phyloP scores from a whole-genome alignment of 1,140 invertebrate genomes.

The Holotrichia oblita region DNA sequence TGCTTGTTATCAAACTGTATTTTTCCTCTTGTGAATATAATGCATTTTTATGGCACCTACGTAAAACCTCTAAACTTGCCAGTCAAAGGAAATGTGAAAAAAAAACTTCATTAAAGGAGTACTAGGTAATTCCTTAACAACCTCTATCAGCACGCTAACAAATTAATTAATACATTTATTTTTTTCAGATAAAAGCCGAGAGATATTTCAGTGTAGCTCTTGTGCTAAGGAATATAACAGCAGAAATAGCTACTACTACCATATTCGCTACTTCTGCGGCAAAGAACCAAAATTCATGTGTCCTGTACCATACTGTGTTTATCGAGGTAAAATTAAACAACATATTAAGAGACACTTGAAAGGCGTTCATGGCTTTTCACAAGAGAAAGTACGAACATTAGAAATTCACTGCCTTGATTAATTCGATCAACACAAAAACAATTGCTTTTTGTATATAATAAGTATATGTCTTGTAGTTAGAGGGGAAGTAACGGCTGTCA shows the following conservation, averaged over 20 bases:
- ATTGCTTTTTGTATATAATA: no score
- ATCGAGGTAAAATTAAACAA: conserved; percentile 39
- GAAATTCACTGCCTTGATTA: neutral
- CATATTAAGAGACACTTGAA: conserved; percentile 30
- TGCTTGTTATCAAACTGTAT: no score
- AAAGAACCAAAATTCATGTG: conserved; percentile 36
- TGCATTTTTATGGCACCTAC: no score
- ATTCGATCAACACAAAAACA: no score
- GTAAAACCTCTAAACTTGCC: no score
- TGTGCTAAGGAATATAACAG: conserved; percentile 15
- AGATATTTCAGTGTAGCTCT: neutral
- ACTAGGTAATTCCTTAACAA: no score
- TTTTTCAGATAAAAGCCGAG: neutral
- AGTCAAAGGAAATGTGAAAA: no score
- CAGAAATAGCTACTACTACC: conserved; percentile 34
- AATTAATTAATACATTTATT: neutral
- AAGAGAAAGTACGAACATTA: neutral
- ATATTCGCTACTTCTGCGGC: conserved; percentile 28
- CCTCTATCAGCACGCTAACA: no score
- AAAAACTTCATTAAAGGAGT: no score
- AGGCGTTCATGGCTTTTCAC: neutral
- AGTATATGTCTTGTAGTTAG: no score
- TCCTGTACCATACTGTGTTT: conserved; percentile 15
- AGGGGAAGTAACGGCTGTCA: no score
- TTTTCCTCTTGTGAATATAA: no score